Base-by-base conservation (phyloP, 2,797 vertebrate species). In the Pelochelys cantorii region DNA sequence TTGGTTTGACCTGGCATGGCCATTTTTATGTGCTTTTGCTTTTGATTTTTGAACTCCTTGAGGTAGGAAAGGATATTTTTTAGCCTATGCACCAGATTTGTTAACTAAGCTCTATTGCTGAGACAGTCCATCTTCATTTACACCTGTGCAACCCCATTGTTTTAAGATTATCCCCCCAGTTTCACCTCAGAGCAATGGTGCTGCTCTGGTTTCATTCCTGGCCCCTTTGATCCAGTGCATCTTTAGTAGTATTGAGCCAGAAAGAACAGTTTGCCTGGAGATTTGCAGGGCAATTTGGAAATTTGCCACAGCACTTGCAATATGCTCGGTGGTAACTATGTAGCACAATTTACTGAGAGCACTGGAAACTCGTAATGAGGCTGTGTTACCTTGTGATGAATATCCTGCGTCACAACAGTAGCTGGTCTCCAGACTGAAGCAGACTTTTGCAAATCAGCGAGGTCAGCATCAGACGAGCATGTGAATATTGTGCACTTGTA, bases 401-500 rank as follows among this genome's bases (percentile, higher is more conserved):
- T 75, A 81, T 88, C 52, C 48, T 0, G 11, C 68, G 37, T 92
- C 87, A 88, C 86, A 23, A 1, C 89, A 85, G 42, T 91, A 93
- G 93, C 34, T 95, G 84, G 88, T 92, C 96, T 96, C 96, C 96
- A 97, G 97, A 97, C 93, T 96, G 97, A 96, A 97, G 96, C 94
- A 81, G 23, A 94, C 95, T 97, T 97, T 8, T 87, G 94, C 20
- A 5, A 97, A 96, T 97, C 97, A 97, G 96, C 96, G 96, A 97
- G 97, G 97, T 92, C 90, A 97, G 97, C 96, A 95, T 95, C 95
- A 94, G 96, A 98, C 96, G 94, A 98, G 97, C 96, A 91, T 97
- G 97, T 62, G 95, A 98, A 97, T 96, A 98, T 97, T 97, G 97
- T 98, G 97, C 96, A 97, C 97, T 97, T 98, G 97, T 98, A 97